Percentiles rank a stretch among this genome's conserved stretches.
phyloP scores from a whole-genome alignment of 92 coral and sea anemone species.

The Galaxea fascicularis region DNA sequence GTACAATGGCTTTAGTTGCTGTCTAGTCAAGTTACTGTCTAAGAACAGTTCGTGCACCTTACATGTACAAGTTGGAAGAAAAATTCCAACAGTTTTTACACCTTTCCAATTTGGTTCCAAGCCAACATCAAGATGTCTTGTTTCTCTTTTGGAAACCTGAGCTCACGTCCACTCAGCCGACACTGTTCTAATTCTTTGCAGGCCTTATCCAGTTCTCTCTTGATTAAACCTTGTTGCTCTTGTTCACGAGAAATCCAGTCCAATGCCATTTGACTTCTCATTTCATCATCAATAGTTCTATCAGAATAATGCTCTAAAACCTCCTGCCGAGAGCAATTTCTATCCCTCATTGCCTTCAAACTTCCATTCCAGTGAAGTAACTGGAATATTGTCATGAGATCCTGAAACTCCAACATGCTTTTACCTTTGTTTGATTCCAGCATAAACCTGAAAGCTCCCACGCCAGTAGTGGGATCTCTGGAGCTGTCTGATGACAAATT shows the following conservation, averaged over 20 bases:
- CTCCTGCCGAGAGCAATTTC: slow-evolving; percentile 92
- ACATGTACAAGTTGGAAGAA: not conserved
- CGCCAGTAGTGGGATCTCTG: slow-evolving; percentile 78
- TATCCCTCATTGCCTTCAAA: slow-evolving; percentile 89
- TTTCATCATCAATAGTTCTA: slow-evolving; percentile 88
- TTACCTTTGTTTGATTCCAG: slow-evolving; percentile 89
- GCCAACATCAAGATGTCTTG: slow-evolving; percentile 86
- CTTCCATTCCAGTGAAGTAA: slow-evolving; percentile 95
- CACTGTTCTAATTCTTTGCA: slow-evolving; percentile 83
- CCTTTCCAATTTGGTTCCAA: slow-evolving; percentile 81
- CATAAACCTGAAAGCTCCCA: slow-evolving; percentile 93
- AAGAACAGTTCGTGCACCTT: not conserved
- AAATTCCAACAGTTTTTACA: not conserved
- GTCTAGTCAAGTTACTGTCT: too few relatives aligned
- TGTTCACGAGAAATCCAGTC: slow-evolving; percentile 99
- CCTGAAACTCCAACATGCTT: slow-evolving; percentile 92
- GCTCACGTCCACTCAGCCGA: slow-evolving; percentile 86
- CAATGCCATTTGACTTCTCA: slow-evolving; percentile 94
- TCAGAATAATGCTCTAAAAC: slow-evolving; percentile 85
- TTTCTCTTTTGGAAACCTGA: slow-evolving; percentile 91
- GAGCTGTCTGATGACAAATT: slow-evolving; percentile 59
- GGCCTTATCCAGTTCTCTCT: slow-evolving; percentile 75
- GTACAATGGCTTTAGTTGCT: too few relatives aligned
- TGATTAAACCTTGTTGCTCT: slow-evolving; percentile 79
- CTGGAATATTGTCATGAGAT: slow-evolving; percentile 95